Percentiles rank a stretch among this genome's conserved stretches.
Conservation (phyloP, 2,113 vertebrate genomes). For the Orthonyx spaldingii region DNA sequence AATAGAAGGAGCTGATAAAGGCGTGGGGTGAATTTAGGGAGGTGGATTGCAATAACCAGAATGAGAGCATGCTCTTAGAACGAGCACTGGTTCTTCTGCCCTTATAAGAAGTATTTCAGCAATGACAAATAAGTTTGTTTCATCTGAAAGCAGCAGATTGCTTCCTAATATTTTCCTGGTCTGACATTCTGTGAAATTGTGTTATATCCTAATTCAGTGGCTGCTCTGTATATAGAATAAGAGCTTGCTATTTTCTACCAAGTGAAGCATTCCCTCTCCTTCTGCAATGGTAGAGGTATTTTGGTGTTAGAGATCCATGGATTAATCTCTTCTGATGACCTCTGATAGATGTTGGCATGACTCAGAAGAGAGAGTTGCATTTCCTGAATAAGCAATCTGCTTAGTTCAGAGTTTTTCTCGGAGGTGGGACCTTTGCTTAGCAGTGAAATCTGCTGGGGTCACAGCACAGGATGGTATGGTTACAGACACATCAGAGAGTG, state of each 20-base stretch:
- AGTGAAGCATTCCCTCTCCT: background rate
- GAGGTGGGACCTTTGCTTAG: background rate
- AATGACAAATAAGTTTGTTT: constrained; percentile 42
- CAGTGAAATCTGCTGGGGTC: background rate
- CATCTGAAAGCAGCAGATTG: constrained; percentile 12
- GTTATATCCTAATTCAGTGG: constrained; percentile 14
- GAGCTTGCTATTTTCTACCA: background rate
- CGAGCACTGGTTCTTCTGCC: background rate
- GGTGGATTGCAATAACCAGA: background rate
- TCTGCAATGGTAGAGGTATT: background rate
- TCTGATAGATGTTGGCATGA: background rate
- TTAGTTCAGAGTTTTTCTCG: background rate
- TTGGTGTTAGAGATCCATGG: background rate
- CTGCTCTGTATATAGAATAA: constrained; percentile 7
- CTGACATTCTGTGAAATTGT: constrained; percentile 31
- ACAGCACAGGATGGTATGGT: background rate
- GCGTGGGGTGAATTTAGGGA: background rate
- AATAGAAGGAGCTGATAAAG: constrained; percentile 19
- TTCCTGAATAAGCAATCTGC: background rate
- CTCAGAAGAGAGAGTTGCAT: background rate
- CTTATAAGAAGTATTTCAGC: background rate
- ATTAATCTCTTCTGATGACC: constrained; percentile 9
- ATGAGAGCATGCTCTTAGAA: background rate
- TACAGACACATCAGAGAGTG: background rate
- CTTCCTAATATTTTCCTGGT: constrained; percentile 21